Evolutionary conservation across 2,888 invertebrate species (phyloP), one percentile per base, ranked within the genome.

Genomic region (Amiota communis): DNA sequence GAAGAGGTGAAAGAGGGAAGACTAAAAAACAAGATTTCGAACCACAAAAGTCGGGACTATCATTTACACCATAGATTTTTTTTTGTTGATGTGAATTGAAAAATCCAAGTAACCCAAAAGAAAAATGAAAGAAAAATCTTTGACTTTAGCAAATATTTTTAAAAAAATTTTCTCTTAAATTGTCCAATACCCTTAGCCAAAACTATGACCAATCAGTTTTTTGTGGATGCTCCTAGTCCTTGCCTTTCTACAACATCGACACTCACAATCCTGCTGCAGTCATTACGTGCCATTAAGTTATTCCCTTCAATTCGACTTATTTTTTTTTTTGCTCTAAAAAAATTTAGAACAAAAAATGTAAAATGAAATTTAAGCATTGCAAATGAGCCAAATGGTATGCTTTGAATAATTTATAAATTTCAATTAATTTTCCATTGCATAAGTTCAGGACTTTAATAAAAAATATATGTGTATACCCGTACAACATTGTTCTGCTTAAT

Each of bases 351-450:
- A 59, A 59, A 17, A 59, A 9, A 59, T 20, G 20, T 59, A 17
- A 20, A 17, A 15, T 59, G 17, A 17, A 59, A 23, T 59, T 59
- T 63, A 11, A 46, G 36, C 46, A 63, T 23, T 63, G 72, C 72
- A 64, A 53, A 61, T 53, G 67, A 72, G 12, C 12, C 10, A 61
- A 57, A 63, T 63, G 51, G n/a, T 53, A 67, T 69, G 67, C 67
- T 75, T 76, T 64, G 71, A 76, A 74, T 75, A 76, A 80, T 77
- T 78, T 75, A 78, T 76, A 77, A 49, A 74, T 74, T 76, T 63
- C 75, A 81, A 81, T 80, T 77, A 77, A 77, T 79, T 81, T n/a
- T 75, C 68, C 72, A 77, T 71, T 70, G 69, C 68, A 57, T 76
- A 75, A 69, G 76, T 36, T 77, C 78, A 75, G 46, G 73, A 67